A percentile compares a stretch with the other conserved stretches of the same genome.
phyloP scores from a whole-genome alignment of 2,797 vertebrate genomes.

The Helostoma temminkii region DNA sequence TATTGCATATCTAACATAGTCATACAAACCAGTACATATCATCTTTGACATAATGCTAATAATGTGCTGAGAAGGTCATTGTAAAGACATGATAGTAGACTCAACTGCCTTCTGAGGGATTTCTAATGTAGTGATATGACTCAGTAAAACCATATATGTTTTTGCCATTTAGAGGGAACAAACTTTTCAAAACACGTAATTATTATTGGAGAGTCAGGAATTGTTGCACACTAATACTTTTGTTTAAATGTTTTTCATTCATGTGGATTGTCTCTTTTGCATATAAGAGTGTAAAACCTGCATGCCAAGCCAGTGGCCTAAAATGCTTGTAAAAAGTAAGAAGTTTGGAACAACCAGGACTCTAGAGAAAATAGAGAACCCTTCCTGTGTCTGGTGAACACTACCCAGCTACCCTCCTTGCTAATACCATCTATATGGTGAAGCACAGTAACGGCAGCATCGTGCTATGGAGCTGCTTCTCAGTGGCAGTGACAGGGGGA shows the following conservation, averaged over 20 bases:
- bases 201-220: background rate
- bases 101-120: slow-evolving; percentile 6
- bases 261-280: too few relatives aligned
- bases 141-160: slow-evolving; percentile 29
- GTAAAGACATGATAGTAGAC: slow-evolving; percentile 50
- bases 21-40: slow-evolving; percentile 49
- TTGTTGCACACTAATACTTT: too few relatives aligned
- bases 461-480: background rate
- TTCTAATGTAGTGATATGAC: slow-evolving; percentile 39
- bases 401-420: background rate
- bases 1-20: slow-evolving; percentile 61
- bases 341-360: too few relatives aligned
- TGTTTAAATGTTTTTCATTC: too few relatives aligned
- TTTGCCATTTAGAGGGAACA: slow-evolving; percentile 18
- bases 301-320: too few relatives aligned
- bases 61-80: slow-evolving; percentile 72
- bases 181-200: slow-evolving; percentile 32
- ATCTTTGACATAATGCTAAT: slow-evolving; percentile 51
- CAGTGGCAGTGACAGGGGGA: too few relatives aligned
- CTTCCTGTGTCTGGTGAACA: background rate
- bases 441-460: background rate
- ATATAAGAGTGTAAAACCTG: too few relatives aligned
- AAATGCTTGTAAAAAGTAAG: too few relatives aligned
- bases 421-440: background rate
- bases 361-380: too few relatives aligned